Evolutionary conservation across 1,140 invertebrate genomes (phyloP), one percentile per base, ranked within the genome.

Genomic region (Drosophila orena): DNA sequence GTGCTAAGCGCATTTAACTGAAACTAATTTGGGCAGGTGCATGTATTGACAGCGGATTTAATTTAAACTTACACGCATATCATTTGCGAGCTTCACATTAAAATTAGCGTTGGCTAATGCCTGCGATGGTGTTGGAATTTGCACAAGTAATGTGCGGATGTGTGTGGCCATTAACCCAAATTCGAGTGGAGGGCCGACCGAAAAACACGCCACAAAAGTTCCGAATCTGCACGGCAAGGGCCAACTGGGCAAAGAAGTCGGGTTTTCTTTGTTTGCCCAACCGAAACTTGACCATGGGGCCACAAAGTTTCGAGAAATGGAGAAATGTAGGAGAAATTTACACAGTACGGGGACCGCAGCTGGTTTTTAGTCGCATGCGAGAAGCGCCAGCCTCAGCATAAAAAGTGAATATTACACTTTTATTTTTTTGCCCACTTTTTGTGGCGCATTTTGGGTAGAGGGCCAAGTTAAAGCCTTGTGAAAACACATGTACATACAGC

Each of bases 401-500:
- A 86, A 86, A 86, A 89, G 55, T 83, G 84, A 86, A 86, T 86
- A 88, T 88, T 86, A 83, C 81, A 69, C 73, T 85, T 85, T 44
- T 44, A 17, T 17, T 43, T 43, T 43, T 43, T 7, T 43, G 15
- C 42, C 8, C 11, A 38, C 37, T 44, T 22, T 44, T 42, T 42
- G 30, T 30, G 30, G 7, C 14, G 7, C 15, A 20, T 44, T 70
- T 80, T 52, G 30, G 43, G 17, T 5, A 24, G 44, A 14, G 44
- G 44, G 20, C 47, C 10, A 35, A 52, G 30, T 52, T 52, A 52
- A 52, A 52, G 49, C 49, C 49, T 52, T 57, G 55, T 30, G 42
- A 79, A 85, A 86, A 81, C 61, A 85, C 52, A 64, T 81, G 77
- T 86, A 86, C 68, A 80, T 69, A 74, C 81, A 86, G 72, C 75